Evolutionary conservation across 2,113 vertebrate species (phyloP).

Genomic region (Epinephelus lanceolatus): DNA sequence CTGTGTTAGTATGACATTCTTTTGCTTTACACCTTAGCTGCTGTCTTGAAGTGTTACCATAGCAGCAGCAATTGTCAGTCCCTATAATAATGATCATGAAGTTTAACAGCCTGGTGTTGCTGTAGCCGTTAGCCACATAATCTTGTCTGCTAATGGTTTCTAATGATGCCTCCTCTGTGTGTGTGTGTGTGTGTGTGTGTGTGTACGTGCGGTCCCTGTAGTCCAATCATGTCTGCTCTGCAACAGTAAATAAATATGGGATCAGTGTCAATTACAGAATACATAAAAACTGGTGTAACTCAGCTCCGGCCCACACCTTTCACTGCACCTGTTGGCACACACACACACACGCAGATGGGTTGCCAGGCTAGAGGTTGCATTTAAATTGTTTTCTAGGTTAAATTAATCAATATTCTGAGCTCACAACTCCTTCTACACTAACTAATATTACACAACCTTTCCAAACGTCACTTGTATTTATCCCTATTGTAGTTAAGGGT

Average conservation of each 20-base stretch:
- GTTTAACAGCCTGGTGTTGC: conserved; percentile 87
- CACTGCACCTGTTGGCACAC: conserved; percentile 24
- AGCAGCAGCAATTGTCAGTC: conserved; percentile 91
- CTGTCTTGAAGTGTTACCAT: conserved; percentile 83
- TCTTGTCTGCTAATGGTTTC: conserved; percentile 92
- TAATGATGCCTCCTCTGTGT: conserved; percentile 88
- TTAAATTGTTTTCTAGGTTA: background rate
- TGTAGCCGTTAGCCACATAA: conserved; percentile 90
- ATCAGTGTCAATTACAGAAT: conserved; percentile 82
- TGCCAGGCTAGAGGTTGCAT: background rate
- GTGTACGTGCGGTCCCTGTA: conserved; percentile 88
- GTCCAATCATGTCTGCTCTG: conserved; percentile 90
- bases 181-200: conserved; percentile 85
- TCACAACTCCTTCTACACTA: background rate
- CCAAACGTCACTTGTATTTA: background rate
- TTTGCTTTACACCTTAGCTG: background rate
- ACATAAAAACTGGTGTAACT: conserved; percentile 69
- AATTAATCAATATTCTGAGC: background rate
- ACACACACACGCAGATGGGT: background rate
- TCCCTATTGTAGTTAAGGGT: background rate
- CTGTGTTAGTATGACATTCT: background rate
- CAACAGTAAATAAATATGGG: conserved; percentile 84
- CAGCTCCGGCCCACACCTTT: conserved; percentile 2
- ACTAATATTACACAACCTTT: background rate
- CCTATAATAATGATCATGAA: conserved; percentile 91